These are phyloP conservation scores for Conchocele bisecta DNA, from an alignment of 2,888 invertebrate genomes.

Conservation along the genomic window DNA sequence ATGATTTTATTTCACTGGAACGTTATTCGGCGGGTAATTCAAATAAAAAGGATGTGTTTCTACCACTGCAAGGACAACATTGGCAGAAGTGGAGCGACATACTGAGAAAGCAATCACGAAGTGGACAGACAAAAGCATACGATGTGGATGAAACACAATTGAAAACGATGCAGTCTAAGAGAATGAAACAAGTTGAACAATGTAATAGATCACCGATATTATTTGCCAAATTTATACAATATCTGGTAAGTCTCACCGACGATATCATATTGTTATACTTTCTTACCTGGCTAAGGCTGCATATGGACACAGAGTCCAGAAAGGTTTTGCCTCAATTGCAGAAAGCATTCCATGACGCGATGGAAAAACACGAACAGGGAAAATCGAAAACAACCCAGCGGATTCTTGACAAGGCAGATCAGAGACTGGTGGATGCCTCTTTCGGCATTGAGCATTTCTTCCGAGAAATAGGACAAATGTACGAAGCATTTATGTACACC, in stretches of 20 bases:
- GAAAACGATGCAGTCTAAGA: background rate
- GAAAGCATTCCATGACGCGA: background rate
- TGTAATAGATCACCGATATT: background rate
- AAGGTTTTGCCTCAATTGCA: background rate
- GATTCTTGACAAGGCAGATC: background rate
- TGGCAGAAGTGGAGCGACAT: background rate
- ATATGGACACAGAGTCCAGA: background rate
- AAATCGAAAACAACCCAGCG: background rate
- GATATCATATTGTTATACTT: background rate
- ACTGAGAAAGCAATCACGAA: background rate
- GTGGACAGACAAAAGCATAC: background rate
- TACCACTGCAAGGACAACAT: background rate
- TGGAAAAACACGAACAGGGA: background rate
- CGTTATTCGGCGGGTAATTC: background rate
- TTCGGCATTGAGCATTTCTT: slow-evolving; percentile 33
- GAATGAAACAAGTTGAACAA: background rate
- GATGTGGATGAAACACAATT: background rate
- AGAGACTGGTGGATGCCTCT: slow-evolving; percentile 1
- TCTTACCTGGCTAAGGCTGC: background rate
- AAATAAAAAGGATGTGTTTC: background rate
- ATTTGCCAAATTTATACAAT: background rate
- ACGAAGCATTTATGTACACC: slow-evolving; percentile 6
- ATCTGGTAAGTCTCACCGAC: background rate
- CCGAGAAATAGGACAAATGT: slow-evolving; percentile 35
- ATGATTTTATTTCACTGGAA: background rate